Evolutionary conservation across 2,113 vertebrate genomes (phyloP).

Genomic region (Brienomyrus brachyistius): DNA sequence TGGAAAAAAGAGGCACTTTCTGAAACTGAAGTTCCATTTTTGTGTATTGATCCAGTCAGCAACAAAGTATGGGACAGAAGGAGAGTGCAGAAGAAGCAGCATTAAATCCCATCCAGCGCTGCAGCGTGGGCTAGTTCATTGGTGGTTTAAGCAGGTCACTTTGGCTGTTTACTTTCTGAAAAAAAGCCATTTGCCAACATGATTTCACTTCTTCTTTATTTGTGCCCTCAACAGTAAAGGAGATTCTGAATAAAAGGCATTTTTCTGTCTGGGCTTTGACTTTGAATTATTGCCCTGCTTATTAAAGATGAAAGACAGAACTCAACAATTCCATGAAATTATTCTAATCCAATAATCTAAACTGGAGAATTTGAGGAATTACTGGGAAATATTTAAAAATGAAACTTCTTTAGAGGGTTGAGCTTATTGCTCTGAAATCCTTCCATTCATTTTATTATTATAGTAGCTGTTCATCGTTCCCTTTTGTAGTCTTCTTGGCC

Average conservation of each 20-base stretch:
- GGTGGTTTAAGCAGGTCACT: no score
- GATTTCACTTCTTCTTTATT: background rate
- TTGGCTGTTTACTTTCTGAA: background rate
- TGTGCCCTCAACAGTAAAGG: slow-evolving; percentile 2
- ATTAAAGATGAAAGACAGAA: slow-evolving; percentile 11
- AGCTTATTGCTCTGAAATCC: slow-evolving; percentile 2
- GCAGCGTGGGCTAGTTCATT: background rate
- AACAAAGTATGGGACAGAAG: background rate
- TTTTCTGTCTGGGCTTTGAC: background rate
- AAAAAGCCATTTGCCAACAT: background rate
- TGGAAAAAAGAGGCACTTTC: background rate
- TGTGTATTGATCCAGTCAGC: background rate
- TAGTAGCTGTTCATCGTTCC: background rate
- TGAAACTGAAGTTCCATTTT: background rate
- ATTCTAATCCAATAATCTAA: slow-evolving; percentile 16
- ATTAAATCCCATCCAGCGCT: background rate
- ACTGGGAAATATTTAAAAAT: background rate
- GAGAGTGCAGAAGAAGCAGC: background rate
- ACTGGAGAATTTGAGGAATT: slow-evolving; percentile 1
- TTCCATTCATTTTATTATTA: background rate
- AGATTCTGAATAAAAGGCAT: slow-evolving; percentile 1
- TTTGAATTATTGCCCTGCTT: background rate
- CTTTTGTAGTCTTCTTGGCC: background rate
- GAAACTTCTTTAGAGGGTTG: background rate
- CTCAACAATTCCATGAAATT: background rate